Percentiles rank a stretch among this genome's conserved stretches.
These are phyloP conservation scores for Platyscapa corneri DNA, from an alignment of 1,140 invertebrate species.

Conservation along the genomic window DNA sequence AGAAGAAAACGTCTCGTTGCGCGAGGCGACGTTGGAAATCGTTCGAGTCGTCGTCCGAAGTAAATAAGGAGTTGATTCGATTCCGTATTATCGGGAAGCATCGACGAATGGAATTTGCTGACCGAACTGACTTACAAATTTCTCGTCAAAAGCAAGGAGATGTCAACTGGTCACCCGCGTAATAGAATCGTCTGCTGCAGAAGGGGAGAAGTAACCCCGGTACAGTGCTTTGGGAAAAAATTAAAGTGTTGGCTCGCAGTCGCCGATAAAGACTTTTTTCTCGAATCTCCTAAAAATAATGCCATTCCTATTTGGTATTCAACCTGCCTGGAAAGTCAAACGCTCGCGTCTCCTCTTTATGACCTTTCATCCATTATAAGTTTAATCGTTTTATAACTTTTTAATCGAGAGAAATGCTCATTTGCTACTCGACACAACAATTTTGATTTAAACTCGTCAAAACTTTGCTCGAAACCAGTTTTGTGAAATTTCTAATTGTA, in stretches of 20 bases:
- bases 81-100: background rate
- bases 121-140: background rate
- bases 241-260: background rate
- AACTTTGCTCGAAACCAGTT: background rate
- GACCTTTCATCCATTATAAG: background rate
- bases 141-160: background rate
- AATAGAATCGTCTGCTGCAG: background rate
- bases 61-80: background rate
- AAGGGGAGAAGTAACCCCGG: background rate
- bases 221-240: background rate
- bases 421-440: slow-evolving; percentile 6
- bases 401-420: background rate
- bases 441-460: background rate
- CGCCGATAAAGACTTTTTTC: background rate
- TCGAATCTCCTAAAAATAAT: background rate
- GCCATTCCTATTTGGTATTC: background rate
- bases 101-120: background rate
- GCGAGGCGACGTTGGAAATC: too few relatives aligned
- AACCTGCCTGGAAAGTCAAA: background rate
- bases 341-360: background rate
- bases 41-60: too few relatives aligned
- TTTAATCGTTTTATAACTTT: slow-evolving; percentile 6
- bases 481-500: background rate
- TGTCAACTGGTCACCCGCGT: background rate
- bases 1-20: too few relatives aligned